Conservation (phyloP, 2,797 vertebrate genomes). For the Cryptoprocta ferox region DNA sequence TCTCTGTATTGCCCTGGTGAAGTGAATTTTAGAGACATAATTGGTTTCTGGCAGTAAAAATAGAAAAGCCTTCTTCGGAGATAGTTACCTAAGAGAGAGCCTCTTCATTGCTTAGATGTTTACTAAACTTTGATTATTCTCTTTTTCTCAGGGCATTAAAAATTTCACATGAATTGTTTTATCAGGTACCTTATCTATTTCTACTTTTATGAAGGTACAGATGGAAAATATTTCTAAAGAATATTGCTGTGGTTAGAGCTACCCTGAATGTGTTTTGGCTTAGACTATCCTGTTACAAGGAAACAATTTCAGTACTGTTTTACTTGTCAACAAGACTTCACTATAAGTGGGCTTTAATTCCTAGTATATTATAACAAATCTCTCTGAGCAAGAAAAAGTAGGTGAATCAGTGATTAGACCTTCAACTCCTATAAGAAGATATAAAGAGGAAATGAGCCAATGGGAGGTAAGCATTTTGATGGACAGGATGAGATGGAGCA, state of each 20-base stretch:
- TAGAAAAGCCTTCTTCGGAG: background rate
- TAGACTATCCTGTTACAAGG: background rate
- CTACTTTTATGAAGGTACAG: background rate
- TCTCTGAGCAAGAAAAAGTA: background rate
- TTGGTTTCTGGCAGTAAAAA: background rate
- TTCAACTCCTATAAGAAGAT: background rate
- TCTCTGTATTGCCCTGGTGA: background rate
- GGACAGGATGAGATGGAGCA: background rate
- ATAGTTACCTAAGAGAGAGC: background rate
- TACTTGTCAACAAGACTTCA: background rate
- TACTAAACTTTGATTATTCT: background rate
- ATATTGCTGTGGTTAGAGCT: background rate
- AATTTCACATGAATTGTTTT: background rate
- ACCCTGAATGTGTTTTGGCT: background rate
- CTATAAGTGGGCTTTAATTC: background rate
- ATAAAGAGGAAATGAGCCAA: background rate
- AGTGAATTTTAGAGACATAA: background rate
- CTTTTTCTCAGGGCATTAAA: background rate
- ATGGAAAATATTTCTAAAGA: constrained; percentile 16
- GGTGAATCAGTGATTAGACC: background rate
- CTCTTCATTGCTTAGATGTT: background rate
- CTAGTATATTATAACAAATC: background rate
- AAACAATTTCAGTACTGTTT: background rate
- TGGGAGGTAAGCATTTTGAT: background rate
- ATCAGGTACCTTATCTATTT: background rate